Percentiles rank a stretch among this genome's conserved stretches.
These are phyloP conservation scores for Callyntrura guangdongensis DNA, from an alignment of 2,888 invertebrate species.

Conservation along the genomic window DNA sequence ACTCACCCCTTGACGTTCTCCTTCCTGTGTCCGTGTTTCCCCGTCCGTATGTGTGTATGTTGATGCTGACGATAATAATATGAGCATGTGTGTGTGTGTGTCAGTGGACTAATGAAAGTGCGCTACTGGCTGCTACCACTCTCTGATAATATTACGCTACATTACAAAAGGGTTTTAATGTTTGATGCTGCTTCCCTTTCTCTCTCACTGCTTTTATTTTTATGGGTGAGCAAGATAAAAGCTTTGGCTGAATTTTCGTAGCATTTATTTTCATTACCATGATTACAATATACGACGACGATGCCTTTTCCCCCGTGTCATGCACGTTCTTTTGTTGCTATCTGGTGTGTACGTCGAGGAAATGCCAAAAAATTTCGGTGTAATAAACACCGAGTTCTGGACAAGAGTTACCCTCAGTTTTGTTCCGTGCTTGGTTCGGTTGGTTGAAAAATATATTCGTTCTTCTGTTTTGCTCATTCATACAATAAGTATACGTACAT, in stretches of 20 bases:
- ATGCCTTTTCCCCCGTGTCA: constrained; percentile 5
- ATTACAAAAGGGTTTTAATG: constrained; percentile 73
- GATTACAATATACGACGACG: neutral
- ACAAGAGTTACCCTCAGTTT: constrained; percentile 80
- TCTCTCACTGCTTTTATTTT: constrained; percentile 4
- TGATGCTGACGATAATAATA: constrained; percentile 22
- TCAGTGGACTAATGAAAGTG: constrained; percentile 28
- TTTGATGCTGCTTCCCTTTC: constrained; percentile 54
- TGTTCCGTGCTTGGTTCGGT: constrained; percentile 82
- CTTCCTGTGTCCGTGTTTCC: constrained; percentile 10
- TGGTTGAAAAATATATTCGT: constrained; percentile 60
- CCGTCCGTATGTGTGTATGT: constrained; percentile 20
- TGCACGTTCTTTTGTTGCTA: neutral
- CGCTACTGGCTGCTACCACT: constrained; percentile 26
- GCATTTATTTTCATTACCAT: constrained; percentile 30
- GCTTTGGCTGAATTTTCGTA: constrained; percentile 50
- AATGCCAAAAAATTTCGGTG: constrained; percentile 61
- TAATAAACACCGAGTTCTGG: constrained; percentile 65
- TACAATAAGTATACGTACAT: neutral
- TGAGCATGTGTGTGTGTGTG: constrained; percentile 16
- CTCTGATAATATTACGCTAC: constrained; percentile 40
- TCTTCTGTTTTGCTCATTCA: constrained; percentile 31
- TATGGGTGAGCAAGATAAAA: constrained; percentile 51
- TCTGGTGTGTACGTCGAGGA: neutral
- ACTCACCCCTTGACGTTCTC: constrained; percentile 46